phyloP scores from a whole-genome alignment of 1,140 invertebrate species.

The Drosophila nigromelanica region DNA sequence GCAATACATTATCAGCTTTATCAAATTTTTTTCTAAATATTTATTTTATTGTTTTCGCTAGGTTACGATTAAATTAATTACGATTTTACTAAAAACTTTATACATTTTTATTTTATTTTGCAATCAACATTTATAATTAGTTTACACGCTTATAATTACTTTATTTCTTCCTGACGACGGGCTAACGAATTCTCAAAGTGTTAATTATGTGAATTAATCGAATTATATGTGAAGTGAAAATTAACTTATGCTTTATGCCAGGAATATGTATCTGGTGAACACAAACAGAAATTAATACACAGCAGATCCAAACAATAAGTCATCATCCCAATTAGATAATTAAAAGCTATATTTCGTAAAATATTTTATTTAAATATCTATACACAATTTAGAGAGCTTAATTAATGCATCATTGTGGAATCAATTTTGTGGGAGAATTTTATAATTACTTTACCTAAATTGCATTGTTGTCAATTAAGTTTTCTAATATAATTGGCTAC shows the following conservation, averaged over 20 bases:
- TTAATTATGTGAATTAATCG: constrained; percentile 26
- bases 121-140: constrained; percentile 9
- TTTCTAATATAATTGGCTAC: background rate
- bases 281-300: background rate
- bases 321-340: background rate
- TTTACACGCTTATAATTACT: constrained; percentile 16
- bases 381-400: background rate
- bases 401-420: background rate
- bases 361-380: background rate
- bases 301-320: background rate
- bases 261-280: background rate
- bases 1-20: too few species aligned
- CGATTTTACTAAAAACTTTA: too few species aligned
- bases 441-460: background rate
- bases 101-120: background rate
- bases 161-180: too few species aligned
- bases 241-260: background rate
- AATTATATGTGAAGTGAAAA: background rate
- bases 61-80: too few species aligned
- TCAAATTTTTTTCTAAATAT: too few species aligned
- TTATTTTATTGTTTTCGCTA: too few species aligned
- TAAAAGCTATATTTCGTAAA: background rate
- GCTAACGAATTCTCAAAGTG: constrained; percentile 6
- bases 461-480: background rate
- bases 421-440: background rate